A percentile compares a stretch with the other conserved stretches of the same genome.
phyloP scores from a whole-genome alignment of 2,113 vertebrate species.

The Boulengeromyrus knoepffleri region DNA sequence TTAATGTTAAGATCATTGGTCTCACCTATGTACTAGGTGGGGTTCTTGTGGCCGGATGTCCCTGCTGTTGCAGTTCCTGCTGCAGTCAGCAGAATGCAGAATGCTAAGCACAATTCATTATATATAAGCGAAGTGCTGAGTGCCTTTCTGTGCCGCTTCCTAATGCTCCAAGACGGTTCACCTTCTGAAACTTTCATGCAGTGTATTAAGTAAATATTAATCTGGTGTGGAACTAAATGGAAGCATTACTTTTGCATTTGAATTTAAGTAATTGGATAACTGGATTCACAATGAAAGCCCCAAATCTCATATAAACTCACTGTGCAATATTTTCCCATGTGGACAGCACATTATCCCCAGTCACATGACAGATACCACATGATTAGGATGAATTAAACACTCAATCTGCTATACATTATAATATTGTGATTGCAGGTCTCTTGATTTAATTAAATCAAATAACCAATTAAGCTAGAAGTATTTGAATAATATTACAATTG shows the following conservation, averaged over 20 bases:
- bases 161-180: slow-evolving; percentile 20
- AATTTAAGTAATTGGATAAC: not conserved
- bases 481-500: not conserved
- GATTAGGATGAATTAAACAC: not conserved
- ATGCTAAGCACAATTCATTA: slow-evolving; percentile 18
- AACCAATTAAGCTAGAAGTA: not conserved
- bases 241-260: not conserved
- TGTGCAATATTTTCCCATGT: not conserved
- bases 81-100: slow-evolving; percentile 17
- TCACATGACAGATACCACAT: not conserved
- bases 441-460: not conserved
- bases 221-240: not conserved
- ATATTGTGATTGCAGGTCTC: not conserved
- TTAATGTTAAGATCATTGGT: not conserved
- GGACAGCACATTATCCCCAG: not conserved
- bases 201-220: slow-evolving; percentile 8
- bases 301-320: not conserved
- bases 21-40: not conserved
- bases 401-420: not conserved
- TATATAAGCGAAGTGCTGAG: slow-evolving; percentile 10
- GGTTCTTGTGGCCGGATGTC: not conserved
- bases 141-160: not conserved
- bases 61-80: not conserved
- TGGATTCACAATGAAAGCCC: not conserved
- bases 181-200: slow-evolving; percentile 5